Percentiles rank a stretch among this genome's conserved stretches.
Conservation (phyloP, 2,888 invertebrate species). For the Epirrhoe tristata region DNA sequence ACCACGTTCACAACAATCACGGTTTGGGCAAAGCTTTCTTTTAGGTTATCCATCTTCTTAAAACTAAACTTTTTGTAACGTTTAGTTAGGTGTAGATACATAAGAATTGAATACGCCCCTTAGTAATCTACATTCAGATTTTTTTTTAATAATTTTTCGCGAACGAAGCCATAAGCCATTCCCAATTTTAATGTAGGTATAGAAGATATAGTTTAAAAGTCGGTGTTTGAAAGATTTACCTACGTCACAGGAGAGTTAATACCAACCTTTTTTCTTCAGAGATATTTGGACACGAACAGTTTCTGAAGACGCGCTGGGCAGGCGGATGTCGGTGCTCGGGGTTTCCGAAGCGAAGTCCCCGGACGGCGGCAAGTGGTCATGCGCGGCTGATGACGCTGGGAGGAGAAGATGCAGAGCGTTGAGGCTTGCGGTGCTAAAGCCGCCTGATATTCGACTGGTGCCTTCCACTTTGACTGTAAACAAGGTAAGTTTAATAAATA, state of each 20-base stretch:
- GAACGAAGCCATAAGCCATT: too few relatives aligned
- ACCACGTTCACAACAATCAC: too few relatives aligned
- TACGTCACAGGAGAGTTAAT: not conserved
- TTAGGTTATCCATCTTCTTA: too few relatives aligned
- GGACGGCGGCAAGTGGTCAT: slow-evolving; percentile 92
- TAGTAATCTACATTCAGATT: too few relatives aligned
- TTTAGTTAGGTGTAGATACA: too few relatives aligned
- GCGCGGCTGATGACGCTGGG: slow-evolving; percentile 90
- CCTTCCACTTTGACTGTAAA: slow-evolving; percentile 89
- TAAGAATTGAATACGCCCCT: too few relatives aligned
- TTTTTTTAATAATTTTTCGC: not conserved
- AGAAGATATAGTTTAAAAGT: too few relatives aligned
- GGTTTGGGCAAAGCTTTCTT: too few relatives aligned
- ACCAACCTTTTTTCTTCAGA: slow-evolving; percentile 62
- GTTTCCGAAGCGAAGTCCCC: slow-evolving; percentile 88
- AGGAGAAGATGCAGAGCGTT: slow-evolving; percentile 88
- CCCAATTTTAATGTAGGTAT: too few relatives aligned
- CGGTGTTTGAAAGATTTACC: too few relatives aligned
- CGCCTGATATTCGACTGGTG: slow-evolving; percentile 88
- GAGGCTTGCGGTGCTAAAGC: slow-evolving; percentile 85
- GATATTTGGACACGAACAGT: slow-evolving; percentile 88
- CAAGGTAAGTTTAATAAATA: slow-evolving; percentile 84
- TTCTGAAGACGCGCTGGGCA: slow-evolving; percentile 79
- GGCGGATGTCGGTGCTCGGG: slow-evolving; percentile 88
- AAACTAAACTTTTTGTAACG: too few relatives aligned